phyloP scores from a whole-genome alignment of 2,888 invertebrate species.

The Nyleta sp. region DNA sequence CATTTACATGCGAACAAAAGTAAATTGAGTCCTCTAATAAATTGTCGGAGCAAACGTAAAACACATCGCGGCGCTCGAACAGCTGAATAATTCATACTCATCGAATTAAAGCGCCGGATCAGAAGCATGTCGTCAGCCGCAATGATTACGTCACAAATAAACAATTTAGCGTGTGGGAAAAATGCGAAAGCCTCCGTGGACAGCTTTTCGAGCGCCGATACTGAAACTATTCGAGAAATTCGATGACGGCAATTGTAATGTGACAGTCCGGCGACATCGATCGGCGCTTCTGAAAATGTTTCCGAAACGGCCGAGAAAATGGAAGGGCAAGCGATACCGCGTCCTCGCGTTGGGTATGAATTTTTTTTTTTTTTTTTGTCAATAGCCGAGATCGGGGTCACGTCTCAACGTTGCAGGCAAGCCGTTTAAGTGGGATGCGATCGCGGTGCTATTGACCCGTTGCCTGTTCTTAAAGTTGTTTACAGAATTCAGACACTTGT shows the following conservation, averaged over 20 bases:
- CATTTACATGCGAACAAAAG: background rate
- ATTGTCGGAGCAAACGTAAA: too few species aligned
- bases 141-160: too few species aligned
- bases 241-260: conserved; percentile 10
- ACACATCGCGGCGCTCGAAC: too few species aligned
- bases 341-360: conserved; percentile 5
- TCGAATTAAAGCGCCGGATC: too few species aligned
- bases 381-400: conserved; percentile 7
- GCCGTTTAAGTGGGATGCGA: conserved; percentile 15
- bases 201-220: conserved; percentile 10
- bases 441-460: conserved; percentile 21
- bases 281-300: background rate
- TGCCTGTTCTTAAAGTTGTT: conserved; percentile 13
- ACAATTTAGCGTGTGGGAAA: background rate
- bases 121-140: too few species aligned
- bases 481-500: conserved; percentile 23
- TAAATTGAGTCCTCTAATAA: too few species aligned
- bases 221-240: conserved; percentile 17
- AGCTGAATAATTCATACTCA: too few species aligned
- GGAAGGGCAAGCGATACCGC: conserved; percentile 1
- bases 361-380: too few species aligned
- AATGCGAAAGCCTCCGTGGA: background rate
- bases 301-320: conserved; percentile 3
- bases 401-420: conserved; percentile 4
- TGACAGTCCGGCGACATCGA: conserved; percentile 4